A percentile compares a stretch with the other conserved stretches of the same genome.
These are phyloP conservation scores for Psittacara wagleri DNA, from an alignment of 2,113 vertebrate genomes.

Conservation along the genomic window DNA sequence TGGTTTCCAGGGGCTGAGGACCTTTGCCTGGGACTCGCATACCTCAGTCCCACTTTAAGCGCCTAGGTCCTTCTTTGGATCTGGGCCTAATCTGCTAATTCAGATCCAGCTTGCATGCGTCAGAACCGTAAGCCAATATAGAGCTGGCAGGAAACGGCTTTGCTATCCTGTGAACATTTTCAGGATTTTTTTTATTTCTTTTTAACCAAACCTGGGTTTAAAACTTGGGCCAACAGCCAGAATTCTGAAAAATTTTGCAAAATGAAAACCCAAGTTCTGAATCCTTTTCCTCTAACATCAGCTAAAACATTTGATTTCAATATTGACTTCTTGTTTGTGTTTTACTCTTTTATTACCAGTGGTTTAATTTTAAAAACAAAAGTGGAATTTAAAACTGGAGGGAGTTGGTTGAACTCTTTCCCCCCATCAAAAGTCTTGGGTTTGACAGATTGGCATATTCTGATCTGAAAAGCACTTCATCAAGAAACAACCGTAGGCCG, in stretches of 20 bases:
- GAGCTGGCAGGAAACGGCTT: slow-evolving; percentile 66
- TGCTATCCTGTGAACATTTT: slow-evolving; percentile 67
- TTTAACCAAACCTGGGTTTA: slow-evolving; percentile 52
- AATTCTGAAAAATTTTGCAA: slow-evolving; percentile 48
- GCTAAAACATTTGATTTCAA: slow-evolving; percentile 51
- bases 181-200: slow-evolving; percentile 32
- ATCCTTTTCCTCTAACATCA: slow-evolving; percentile 33
- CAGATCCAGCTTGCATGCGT: slow-evolving; percentile 56
- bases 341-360: slow-evolving; percentile 22
- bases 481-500: neutral
- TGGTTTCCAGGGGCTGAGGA: slow-evolving; percentile 44
- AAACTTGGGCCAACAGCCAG: slow-evolving; percentile 55
- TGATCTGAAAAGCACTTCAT: slow-evolving; percentile 36
- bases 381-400: slow-evolving; percentile 27
- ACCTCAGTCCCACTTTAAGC: slow-evolving; percentile 55
- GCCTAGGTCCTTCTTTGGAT: slow-evolving; percentile 61
- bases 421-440: neutral
- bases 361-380: slow-evolving; percentile 58
- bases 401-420: neutral
- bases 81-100: slow-evolving; percentile 61
- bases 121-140: slow-evolving; percentile 66
- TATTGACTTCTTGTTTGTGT: slow-evolving; percentile 2
- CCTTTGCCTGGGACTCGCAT: slow-evolving; percentile 45
- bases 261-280: slow-evolving; percentile 36
- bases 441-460: neutral